These are phyloP conservation scores for Sialia sialis DNA, from an alignment of 2,113 vertebrate genomes.

Conservation along the genomic window DNA sequence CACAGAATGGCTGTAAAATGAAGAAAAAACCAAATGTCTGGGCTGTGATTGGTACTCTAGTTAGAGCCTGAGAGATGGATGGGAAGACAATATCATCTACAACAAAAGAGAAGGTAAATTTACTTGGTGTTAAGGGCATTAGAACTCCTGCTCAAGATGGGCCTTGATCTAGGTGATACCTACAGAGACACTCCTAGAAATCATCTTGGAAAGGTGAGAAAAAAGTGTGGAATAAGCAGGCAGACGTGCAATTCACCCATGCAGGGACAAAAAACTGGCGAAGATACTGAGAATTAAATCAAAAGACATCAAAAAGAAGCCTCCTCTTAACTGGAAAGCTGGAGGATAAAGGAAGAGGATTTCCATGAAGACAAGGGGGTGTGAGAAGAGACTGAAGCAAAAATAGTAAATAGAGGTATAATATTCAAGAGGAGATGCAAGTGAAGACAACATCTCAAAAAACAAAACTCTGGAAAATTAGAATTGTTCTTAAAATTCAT, in stretches of 20 bases:
- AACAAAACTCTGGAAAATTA: background rate
- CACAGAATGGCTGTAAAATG: background rate
- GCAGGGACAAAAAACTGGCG: background rate
- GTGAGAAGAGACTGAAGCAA: background rate
- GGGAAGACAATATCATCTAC: background rate
- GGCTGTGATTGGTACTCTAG: background rate
- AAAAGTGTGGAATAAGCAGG: background rate
- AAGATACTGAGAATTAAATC: background rate
- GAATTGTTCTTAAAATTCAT: background rate
- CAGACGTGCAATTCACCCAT: background rate
- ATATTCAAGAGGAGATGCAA: background rate
- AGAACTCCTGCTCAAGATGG: background rate
- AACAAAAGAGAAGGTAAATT: background rate
- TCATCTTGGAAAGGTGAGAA: background rate
- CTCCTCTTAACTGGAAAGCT: fast-evolving
- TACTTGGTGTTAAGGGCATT: background rate
- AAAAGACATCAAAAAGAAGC: background rate
- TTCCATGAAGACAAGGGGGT: background rate
- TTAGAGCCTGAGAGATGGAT: background rate
- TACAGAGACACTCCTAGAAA: background rate
- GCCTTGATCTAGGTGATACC: background rate
- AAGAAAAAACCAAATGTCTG: background rate
- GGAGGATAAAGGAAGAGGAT: background rate
- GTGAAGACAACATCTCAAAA: background rate
- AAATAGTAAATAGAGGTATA: background rate